Conservation (phyloP, 1,140 invertebrate genomes). For the Myzus persicae region DNA sequence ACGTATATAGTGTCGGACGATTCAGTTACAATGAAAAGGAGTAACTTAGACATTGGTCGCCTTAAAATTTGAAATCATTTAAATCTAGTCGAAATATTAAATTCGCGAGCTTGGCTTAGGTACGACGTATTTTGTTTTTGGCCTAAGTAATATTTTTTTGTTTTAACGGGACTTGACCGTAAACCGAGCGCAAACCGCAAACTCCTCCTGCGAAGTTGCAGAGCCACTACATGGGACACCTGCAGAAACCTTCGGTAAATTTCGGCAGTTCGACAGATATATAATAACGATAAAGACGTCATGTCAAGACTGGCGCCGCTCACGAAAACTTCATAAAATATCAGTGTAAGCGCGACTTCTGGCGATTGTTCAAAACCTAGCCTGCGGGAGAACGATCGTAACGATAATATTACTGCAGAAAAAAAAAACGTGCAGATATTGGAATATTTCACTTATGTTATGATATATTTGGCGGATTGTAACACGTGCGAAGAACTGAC, state of each 20-base stretch:
- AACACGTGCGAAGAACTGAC: background rate
- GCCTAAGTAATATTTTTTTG: background rate
- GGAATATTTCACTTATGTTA: too few relatives aligned
- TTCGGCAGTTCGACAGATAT: background rate
- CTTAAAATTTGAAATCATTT: background rate
- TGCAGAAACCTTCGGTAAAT: background rate
- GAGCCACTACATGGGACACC: too few relatives aligned
- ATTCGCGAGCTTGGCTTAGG: background rate
- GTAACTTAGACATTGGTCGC: background rate
- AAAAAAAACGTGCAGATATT: too few relatives aligned
- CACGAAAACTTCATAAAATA: background rate
- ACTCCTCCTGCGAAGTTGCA: background rate
- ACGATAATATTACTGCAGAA: background rate
- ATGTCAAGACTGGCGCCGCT: background rate
- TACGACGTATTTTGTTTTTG: background rate
- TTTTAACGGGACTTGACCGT: background rate
- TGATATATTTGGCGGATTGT: too few relatives aligned
- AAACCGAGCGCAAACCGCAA: background rate
- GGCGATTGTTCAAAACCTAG: background rate
- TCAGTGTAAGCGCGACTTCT: background rate
- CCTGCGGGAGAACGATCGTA: background rate
- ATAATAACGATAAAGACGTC: background rate
- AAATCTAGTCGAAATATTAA: background rate
- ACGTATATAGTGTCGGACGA: too few relatives aligned
- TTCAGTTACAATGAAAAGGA: too few relatives aligned